Percentiles rank a stretch among this genome's conserved stretches.
Evolutionary conservation across 1,140 invertebrate genomes (phyloP).

Genomic region (Listronotus oregonensis): DNA sequence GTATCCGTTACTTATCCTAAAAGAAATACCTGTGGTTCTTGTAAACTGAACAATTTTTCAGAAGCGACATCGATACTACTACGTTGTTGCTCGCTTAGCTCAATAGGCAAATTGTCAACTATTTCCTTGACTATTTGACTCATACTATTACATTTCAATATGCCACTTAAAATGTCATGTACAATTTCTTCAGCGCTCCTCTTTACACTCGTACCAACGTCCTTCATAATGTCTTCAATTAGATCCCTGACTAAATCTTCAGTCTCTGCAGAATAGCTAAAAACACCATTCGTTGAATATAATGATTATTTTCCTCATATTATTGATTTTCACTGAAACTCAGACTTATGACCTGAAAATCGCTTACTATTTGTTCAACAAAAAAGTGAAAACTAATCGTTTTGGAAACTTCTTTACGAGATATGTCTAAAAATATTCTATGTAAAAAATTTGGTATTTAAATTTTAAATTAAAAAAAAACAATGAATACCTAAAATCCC

Average conservation of each 20-base stretch:
- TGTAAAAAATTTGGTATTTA: too few species aligned
- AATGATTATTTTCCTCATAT: slow-evolving; percentile 2
- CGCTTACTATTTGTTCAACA: too few species aligned
- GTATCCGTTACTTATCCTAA: too few species aligned
- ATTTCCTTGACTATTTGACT: slow-evolving; percentile 42
- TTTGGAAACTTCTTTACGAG: too few species aligned
- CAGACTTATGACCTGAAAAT: too few species aligned
- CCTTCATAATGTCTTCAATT: slow-evolving; percentile 38
- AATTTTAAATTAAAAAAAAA: too few species aligned
- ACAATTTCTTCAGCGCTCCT: slow-evolving; percentile 35
- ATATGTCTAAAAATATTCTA: too few species aligned
- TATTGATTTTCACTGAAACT: too few species aligned
- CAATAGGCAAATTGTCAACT: slow-evolving; percentile 38
- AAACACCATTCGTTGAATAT: slow-evolving; percentile 17
- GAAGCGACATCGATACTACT: slow-evolving; percentile 35
- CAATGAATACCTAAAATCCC: too few species aligned
- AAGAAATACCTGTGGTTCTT: slow-evolving; percentile 28
- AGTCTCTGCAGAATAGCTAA: slow-evolving; percentile 35
- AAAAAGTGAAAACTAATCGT: too few species aligned
- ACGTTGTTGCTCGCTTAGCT: slow-evolving; percentile 39
- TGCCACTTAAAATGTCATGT: slow-evolving; percentile 31
- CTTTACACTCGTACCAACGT: slow-evolving; percentile 33
- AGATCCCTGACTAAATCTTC: slow-evolving; percentile 43
- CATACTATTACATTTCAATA: slow-evolving; percentile 37
- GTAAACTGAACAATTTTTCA: slow-evolving; percentile 25